These are phyloP conservation scores for Formica exsecta DNA, from an alignment of 1,140 invertebrate genomes.

Conservation along the genomic window DNA sequence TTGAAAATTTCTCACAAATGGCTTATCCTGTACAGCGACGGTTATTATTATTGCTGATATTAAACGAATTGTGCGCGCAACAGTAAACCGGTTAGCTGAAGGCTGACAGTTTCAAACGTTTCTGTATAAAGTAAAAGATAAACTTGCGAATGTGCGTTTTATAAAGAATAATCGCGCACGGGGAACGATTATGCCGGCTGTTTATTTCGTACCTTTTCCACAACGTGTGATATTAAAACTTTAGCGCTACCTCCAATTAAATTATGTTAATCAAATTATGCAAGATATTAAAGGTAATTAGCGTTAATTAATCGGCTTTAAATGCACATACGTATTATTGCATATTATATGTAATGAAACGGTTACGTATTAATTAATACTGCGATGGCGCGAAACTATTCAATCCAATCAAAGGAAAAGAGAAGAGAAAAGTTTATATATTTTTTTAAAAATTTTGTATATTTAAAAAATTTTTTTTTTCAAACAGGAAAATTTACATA, in stretches of 20 bases:
- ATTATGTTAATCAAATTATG: conserved; percentile 17
- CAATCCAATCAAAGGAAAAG: not conserved
- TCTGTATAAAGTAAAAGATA: conserved; percentile 30
- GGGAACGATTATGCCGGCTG: not conserved
- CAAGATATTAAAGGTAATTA: not conserved
- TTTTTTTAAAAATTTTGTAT: not conserved
- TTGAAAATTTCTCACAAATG: conserved; percentile 20
- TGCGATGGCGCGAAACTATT: not conserved
- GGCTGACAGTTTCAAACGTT: conserved; percentile 23
- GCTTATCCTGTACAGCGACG: not conserved
- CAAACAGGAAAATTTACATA: too few species aligned
- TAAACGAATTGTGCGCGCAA: conserved; percentile 32
- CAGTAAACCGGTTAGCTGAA: conserved; percentile 45
- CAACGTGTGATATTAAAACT: conserved; percentile 18
- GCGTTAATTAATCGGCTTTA: conserved; percentile 36
- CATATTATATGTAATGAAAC: conserved; percentile 13
- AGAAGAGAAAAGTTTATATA: not conserved
- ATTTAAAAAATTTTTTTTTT: not conserved
- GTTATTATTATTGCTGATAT: conserved; percentile 33
- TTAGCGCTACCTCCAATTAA: not conserved
- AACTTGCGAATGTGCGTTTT: not conserved
- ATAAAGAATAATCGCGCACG: not conserved
- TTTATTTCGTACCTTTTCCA: not conserved
- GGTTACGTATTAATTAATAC: conserved; percentile 13
- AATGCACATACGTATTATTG: not conserved